Evolutionary conservation across 2,888 invertebrate species (phyloP).

Genomic region (Meloe dianella): DNA sequence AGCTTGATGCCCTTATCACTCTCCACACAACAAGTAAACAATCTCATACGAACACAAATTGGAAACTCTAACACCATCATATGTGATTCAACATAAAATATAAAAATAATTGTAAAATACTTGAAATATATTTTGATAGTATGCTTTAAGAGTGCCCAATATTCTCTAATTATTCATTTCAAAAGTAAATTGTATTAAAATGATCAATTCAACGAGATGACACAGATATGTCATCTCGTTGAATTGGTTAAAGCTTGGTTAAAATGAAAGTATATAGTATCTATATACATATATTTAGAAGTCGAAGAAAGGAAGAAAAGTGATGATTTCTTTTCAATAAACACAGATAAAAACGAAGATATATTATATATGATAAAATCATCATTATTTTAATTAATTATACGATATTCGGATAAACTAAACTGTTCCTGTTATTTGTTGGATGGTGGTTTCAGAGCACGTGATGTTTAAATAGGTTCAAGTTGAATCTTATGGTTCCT

Average conservation of each 20-base stretch:
- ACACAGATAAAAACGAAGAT: neutral
- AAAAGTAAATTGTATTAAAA: no score
- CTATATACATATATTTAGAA: neutral
- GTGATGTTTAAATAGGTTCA: constrained; percentile 36
- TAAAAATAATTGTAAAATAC: no score
- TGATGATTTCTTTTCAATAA: neutral
- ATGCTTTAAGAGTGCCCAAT: no score
- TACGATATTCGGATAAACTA: constrained; percentile 20
- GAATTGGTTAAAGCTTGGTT: neutral
- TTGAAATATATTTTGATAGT: no score
- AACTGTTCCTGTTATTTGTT: constrained; percentile 24
- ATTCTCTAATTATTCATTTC: neutral
- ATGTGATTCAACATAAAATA: neutral
- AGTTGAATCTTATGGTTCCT: constrained; percentile 33
- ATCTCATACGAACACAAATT: constrained; percentile 25
- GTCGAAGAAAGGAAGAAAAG: neutral
- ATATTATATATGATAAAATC: constrained; percentile 24
- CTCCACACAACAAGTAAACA: constrained; percentile 29
- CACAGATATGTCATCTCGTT: no score
- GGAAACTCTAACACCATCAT: neutral
- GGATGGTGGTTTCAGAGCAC: constrained; percentile 31
- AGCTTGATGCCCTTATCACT: constrained; percentile 40
- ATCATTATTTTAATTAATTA: constrained; percentile 24
- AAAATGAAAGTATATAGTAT: neutral
- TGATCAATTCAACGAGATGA: no score